Base-by-base conservation (phyloP, 2,888 invertebrate species). In the Aporophyla lueneburgensis region DNA sequence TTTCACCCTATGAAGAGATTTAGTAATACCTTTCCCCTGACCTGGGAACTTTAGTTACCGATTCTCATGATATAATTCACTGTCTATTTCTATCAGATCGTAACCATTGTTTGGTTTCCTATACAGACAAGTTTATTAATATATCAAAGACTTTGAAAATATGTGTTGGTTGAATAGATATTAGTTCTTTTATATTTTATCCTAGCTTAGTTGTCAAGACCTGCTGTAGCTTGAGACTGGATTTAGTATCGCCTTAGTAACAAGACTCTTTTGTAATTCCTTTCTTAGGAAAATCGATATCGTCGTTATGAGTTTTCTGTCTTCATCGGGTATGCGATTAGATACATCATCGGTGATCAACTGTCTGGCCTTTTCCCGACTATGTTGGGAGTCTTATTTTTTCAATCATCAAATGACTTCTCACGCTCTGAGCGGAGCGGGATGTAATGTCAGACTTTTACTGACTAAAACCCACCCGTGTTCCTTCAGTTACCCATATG, bases 71-170 rank as follows among this genome's bases (percentile, higher is more conserved):
- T 54, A n/a, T 19, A 9, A 61, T 40, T 61, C 43, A n/a, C 14
- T 27, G 40, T 24, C 5, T 62, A 56, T 62, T 72, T 62, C 40
- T 54, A 53, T 21, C 0, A 27, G 10, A 61, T 27, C 49, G 53
- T 54, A 19, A 79, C 61, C n/a, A 80, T 73, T 77, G 74, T 77
- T 73, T 72, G 24, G 27, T 73, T 43, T 33, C 21, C 5, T 49
- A 43, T 43, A 62, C 12, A 73, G 49, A 78, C 10, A 51, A 49
- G 12, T 33, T 72, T 80, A 40, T 80, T 62, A 80, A 73, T 56
- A 72, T 54, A 73, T 77, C 40, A 74, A 78, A 78, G 43, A 56
- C 51, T 51, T 61, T 24, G n/a, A 12, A 43, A 43, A 19, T 54
- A 24, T 33, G 9, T 53, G 59, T 10, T 10, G 27, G 43, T 54